phyloP scores from a whole-genome alignment of 2,888 invertebrate genomes.

The Elysia crispata region DNA sequence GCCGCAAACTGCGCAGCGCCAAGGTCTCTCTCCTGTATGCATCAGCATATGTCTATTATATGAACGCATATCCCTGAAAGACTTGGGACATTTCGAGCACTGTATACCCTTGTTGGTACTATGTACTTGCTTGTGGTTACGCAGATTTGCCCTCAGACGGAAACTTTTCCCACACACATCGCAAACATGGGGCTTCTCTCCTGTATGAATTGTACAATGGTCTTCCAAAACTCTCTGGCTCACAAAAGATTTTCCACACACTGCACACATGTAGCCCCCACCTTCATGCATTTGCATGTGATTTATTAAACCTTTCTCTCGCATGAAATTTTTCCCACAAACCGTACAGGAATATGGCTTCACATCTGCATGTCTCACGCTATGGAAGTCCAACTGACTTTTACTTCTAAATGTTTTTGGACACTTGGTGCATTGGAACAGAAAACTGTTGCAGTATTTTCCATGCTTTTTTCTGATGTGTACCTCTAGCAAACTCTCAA shows the following conservation, averaged over 20 bases:
- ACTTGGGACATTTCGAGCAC: conserved; percentile 40
- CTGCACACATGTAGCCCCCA: conserved; percentile 15
- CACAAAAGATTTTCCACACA: conserved; percentile 41
- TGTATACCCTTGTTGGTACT: conserved; percentile 21
- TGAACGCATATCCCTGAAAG: conserved; percentile 49
- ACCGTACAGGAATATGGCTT: conserved; percentile 47
- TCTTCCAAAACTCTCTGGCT: conserved; percentile 28
- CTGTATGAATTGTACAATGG: conserved; percentile 44
- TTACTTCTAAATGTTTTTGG: conserved; percentile 42
- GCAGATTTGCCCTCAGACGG: conserved; percentile 31
- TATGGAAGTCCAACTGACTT: conserved; percentile 40
- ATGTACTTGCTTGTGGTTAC: conserved; percentile 39
- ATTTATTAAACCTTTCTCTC: conserved; percentile 30
- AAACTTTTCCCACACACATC: conserved; percentile 42
- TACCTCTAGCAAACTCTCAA: conserved; percentile 34
- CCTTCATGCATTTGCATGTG: conserved; percentile 41
- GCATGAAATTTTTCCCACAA: conserved; percentile 47
- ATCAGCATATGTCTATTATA: conserved; percentile 49
- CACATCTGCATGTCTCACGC: conserved; percentile 42
- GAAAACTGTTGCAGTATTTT: background rate
- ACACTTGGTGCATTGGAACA: conserved; percentile 39
- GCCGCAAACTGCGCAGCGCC: conserved; percentile 50
- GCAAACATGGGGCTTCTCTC: conserved; percentile 45
- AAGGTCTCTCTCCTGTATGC: conserved; percentile 52
- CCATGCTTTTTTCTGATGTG: conserved; percentile 27